Evolutionary conservation across 2,797 vertebrate genomes (phyloP).

Genomic region (Ctenopoma multispine): DNA sequence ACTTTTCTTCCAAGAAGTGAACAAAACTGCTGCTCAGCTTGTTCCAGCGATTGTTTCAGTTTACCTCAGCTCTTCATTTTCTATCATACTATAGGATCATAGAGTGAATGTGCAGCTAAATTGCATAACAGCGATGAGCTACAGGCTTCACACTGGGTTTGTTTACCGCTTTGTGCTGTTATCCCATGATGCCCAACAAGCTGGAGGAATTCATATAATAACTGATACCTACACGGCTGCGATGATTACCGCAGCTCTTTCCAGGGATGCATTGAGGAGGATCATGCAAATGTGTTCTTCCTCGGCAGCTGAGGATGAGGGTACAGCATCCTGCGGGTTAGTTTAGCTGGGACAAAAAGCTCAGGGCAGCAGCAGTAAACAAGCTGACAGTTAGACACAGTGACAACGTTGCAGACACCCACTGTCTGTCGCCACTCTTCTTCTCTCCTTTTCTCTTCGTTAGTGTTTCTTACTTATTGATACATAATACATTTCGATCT

Average conservation of each 20-base stretch:
- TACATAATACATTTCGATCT: too few species aligned
- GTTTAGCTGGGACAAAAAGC: slow-evolving; percentile 42
- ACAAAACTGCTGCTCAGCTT: not conserved
- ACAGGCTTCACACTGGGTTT: slow-evolving; percentile 14
- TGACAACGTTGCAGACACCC: slow-evolving; percentile 22
- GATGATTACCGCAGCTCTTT: slow-evolving; percentile 39
- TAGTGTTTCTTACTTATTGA: too few species aligned
- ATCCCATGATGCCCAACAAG: slow-evolving; percentile 5
- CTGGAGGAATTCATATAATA: not conserved
- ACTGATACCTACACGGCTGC: slow-evolving; percentile 21
- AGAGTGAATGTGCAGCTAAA: not conserved
- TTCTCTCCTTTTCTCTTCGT: not conserved
- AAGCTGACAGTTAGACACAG: slow-evolving; percentile 41
- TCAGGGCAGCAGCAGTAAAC: slow-evolving; percentile 53
- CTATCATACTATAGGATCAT: not conserved
- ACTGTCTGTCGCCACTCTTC: slow-evolving; percentile 26
- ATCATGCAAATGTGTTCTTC: slow-evolving; percentile 54
- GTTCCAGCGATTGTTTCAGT: slow-evolving; percentile 2
- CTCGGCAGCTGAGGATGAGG: slow-evolving; percentile 35
- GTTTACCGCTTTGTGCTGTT: slow-evolving; percentile 39
- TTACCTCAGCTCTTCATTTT: not conserved
- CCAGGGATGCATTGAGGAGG: slow-evolving; percentile 34
- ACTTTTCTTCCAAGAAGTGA: slow-evolving; percentile 3
- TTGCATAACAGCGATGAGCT: not conserved
- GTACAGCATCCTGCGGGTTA: slow-evolving; percentile 41